Percentiles rank a stretch among this genome's conserved stretches.
Conservation (phyloP, 2,113 vertebrate genomes). For the Tympanuchus pallidicinctus region DNA sequence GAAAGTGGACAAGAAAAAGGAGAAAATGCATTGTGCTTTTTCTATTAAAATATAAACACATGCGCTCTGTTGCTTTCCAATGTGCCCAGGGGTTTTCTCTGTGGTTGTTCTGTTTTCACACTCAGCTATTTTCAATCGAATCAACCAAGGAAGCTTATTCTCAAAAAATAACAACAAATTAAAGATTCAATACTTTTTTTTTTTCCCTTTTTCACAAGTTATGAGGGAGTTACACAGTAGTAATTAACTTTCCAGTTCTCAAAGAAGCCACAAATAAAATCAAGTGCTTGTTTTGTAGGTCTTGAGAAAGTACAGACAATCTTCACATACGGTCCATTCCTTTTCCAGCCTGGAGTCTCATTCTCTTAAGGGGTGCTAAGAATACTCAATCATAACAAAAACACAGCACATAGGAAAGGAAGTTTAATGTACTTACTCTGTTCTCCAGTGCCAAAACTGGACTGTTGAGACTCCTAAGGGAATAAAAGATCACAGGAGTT, state of each 20-base stretch:
- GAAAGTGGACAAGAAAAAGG: background rate
- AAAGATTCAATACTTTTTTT: fast-evolving
- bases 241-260: background rate
- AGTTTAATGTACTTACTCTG: constrained; percentile 88
- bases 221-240: background rate
- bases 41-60: background rate
- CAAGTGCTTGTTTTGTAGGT: background rate
- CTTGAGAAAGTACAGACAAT: background rate
- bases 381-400: background rate
- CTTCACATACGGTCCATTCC: background rate
- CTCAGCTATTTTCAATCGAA: background rate
- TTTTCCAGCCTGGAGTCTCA: background rate
- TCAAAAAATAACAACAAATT: background rate
- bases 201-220: background rate
- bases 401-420: background rate
- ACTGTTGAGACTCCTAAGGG: constrained; percentile 87
- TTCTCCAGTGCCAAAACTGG: constrained; percentile 85
- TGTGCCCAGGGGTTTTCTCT: background rate
- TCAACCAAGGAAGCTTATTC: background rate
- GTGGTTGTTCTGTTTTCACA: background rate
- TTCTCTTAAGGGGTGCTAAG: background rate
- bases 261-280: background rate
- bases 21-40: background rate
- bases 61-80: background rate
- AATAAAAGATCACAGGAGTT: constrained; percentile 49